Evolutionary conservation across 2,797 vertebrate species (phyloP).

Genomic region (Rhinichthys osculus): DNA sequence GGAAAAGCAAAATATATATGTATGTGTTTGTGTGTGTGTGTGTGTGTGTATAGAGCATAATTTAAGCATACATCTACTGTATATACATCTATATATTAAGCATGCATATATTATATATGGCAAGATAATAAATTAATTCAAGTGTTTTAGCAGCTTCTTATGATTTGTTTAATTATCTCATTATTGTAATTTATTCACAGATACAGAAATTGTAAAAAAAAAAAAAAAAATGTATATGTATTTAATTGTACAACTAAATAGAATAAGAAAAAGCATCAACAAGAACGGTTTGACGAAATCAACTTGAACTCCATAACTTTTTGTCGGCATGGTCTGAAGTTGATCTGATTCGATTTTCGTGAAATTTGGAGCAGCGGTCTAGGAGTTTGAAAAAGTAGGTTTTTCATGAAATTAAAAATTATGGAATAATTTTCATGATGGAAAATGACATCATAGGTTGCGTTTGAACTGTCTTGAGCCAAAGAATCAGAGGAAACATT

Average conservation of each 20-base stretch:
- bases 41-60: too few species aligned
- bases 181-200: not conserved
- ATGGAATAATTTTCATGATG: not conserved
- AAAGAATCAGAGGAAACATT: not conserved
- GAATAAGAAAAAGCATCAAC: not conserved
- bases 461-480: not conserved
- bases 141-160: not conserved
- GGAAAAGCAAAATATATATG: not conserved
- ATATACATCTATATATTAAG: too few species aligned
- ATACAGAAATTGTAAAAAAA: not conserved
- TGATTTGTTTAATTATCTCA: not conserved
- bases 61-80: too few species aligned
- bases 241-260: not conserved
- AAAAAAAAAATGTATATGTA: not conserved
- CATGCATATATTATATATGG: too few species aligned
- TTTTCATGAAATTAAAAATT: not conserved
- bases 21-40: too few species aligned
- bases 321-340: not conserved
- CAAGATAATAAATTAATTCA: not conserved
- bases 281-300: not conserved
- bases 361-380: not conserved
- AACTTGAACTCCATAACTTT: not conserved
- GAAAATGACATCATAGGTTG: not conserved
- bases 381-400: not conserved
- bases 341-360: not conserved